phyloP scores from a whole-genome alignment of 1,140 invertebrate species.

The Bombyx mori region ASM3026992v2 NC_085119.1:16170001-16170500 shows the following conservation, averaged over 20 bases:
- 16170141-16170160: too few relatives aligned
- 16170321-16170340: constrained; percentile 88
- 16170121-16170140: too few relatives aligned
- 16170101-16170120: too few relatives aligned
- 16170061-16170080: too few relatives aligned
- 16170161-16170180: too few relatives aligned
- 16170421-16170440: constrained; percentile 87
- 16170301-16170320: constrained; percentile 89
- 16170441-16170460: constrained; percentile 71
- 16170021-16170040: too few relatives aligned
- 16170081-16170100: too few relatives aligned
- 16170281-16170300: constrained; percentile 92
- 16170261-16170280: constrained; percentile 4
- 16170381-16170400: constrained; percentile 96
- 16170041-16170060: too few relatives aligned
- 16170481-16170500: too few relatives aligned
- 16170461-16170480: constrained; percentile 9
- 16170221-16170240: neutral
- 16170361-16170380: constrained; percentile 89
- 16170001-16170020: too few relatives aligned
- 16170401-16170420: constrained; percentile 93
- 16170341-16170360: constrained; percentile 81
- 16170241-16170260: neutral
- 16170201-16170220: too few relatives aligned
- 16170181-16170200: too few relatives aligned